Percentiles rank a stretch among this genome's conserved stretches.
Evolutionary conservation across 2,113 vertebrate genomes (phyloP).

Genomic region (Pedionomus torquatus): DNA sequence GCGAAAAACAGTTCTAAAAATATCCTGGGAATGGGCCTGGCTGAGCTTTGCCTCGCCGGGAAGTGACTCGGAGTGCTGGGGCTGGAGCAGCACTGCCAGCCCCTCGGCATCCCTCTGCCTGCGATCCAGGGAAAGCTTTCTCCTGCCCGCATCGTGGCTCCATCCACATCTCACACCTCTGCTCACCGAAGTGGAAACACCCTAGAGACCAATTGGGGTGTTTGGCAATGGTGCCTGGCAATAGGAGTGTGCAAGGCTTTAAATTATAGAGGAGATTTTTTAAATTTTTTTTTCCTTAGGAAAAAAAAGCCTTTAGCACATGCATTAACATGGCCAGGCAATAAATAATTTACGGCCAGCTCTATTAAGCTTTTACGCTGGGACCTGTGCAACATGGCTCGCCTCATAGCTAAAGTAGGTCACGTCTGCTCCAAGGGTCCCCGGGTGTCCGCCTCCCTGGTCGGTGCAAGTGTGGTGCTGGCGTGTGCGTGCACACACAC

Average conservation of each 20-base stretch:
- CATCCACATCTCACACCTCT: neutral
- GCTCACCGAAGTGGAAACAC: slow-evolving; percentile 32
- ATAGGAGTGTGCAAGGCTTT: neutral
- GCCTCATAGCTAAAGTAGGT: slow-evolving; percentile 51
- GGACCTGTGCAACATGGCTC: rapidly evolving
- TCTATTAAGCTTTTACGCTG: slow-evolving; percentile 25
- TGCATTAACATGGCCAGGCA: slow-evolving; percentile 39
- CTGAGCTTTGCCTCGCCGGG: neutral
- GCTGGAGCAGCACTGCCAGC: neutral
- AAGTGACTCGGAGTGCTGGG: neutral
- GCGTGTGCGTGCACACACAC: neutral
- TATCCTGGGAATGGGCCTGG: slow-evolving; percentile 2
- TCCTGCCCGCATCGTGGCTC: neutral
- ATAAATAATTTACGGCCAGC: slow-evolving; percentile 47
- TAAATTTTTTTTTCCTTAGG: neutral
- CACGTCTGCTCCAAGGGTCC: neutral
- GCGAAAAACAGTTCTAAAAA: slow-evolving; percentile 23
- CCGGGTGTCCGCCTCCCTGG: rapidly evolving
- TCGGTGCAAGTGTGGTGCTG: rapidly evolving
- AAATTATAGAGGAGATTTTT: slow-evolving; percentile 61
- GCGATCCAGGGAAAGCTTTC: rapidly evolving
- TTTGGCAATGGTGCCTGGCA: too few species aligned
- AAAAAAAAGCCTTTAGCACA: slow-evolving; percentile 31
- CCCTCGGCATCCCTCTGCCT: rapidly evolving
- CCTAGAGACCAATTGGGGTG: neutral